Evolutionary conservation across 1,140 invertebrate species (phyloP).

Genomic region (Phortica variegata): DNA sequence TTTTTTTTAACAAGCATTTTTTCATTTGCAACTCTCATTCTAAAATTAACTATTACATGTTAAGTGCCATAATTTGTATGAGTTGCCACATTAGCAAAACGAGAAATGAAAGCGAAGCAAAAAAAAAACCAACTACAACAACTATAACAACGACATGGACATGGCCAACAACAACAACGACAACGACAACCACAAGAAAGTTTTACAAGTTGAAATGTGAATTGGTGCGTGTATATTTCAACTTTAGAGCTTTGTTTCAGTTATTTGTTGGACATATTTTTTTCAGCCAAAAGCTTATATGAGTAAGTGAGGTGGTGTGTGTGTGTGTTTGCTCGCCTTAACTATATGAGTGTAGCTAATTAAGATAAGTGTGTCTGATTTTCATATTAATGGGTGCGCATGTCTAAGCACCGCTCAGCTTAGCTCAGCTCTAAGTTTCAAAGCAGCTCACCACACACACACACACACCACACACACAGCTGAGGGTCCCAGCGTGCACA

Average conservation of each 20-base stretch:
- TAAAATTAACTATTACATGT: slow-evolving; percentile 28
- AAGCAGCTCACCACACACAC: slow-evolving; percentile 32
- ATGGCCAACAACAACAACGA: neutral
- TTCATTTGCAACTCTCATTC: neutral
- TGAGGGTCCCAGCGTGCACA: slow-evolving; percentile 31
- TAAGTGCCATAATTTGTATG: slow-evolving; percentile 29
- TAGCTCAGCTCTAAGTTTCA: too few relatives aligned
- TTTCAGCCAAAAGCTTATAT: too few relatives aligned
- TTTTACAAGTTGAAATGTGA: neutral
- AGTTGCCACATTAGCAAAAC: slow-evolving; percentile 19
- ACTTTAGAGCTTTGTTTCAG: too few relatives aligned
- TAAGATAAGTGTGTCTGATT: slow-evolving; percentile 55
- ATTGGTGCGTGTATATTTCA: too few relatives aligned
- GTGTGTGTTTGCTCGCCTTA: slow-evolving; percentile 25
- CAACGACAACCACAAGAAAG: neutral
- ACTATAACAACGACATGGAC: neutral
- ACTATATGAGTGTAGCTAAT: slow-evolving; percentile 46
- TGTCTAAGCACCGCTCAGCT: too few relatives aligned
- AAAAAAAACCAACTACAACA: slow-evolving; percentile 16
- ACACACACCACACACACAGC: slow-evolving; percentile 1
- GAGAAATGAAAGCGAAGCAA: slow-evolving; percentile 9
- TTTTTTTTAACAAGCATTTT: neutral
- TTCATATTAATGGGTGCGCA: slow-evolving; percentile 43
- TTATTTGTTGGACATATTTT: too few relatives aligned
- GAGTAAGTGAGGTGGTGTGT: too few relatives aligned